Evolutionary conservation across 2,888 invertebrate species (phyloP).

Genomic region (Habrosyne pyritoides): DNA sequence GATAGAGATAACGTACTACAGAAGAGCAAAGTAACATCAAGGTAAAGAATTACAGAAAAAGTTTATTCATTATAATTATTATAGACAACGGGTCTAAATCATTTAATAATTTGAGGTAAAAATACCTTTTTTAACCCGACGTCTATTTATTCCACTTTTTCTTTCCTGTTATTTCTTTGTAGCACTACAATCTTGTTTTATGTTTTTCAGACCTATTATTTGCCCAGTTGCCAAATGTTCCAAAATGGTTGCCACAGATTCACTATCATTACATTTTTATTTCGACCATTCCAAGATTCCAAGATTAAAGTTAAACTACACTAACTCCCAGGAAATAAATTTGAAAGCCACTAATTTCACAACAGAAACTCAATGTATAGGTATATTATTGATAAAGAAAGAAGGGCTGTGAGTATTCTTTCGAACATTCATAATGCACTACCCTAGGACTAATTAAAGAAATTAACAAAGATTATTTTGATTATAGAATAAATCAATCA

Average conservation of each 20-base stretch:
- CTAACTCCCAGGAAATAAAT: conserved; percentile 25
- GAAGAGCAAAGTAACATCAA: neutral
- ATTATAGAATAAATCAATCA: neutral
- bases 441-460: neutral
- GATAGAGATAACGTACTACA: neutral
- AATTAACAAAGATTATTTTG: neutral
- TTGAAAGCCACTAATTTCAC: conserved; percentile 26
- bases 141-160: no score
- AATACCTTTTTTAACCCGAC: no score
- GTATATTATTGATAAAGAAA: conserved; percentile 13
- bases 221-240: conserved; percentile 80
- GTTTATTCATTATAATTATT: no score
- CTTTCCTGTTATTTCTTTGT: no score
- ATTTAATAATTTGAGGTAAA: no score
- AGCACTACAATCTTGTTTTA: no score
- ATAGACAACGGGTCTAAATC: no score
- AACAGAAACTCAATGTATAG: conserved; percentile 32
- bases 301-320: conserved; percentile 23
- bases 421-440: neutral
- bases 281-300: conserved; percentile 82
- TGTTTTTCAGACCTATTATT: conserved; percentile 40
- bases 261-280: conserved; percentile 79
- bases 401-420: neutral
- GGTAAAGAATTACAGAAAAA: neutral
- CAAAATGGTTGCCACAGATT: conserved; percentile 78